Base-by-base conservation (phyloP, 2,888 invertebrate species). In the Eristalinus sepulchralis region DNA sequence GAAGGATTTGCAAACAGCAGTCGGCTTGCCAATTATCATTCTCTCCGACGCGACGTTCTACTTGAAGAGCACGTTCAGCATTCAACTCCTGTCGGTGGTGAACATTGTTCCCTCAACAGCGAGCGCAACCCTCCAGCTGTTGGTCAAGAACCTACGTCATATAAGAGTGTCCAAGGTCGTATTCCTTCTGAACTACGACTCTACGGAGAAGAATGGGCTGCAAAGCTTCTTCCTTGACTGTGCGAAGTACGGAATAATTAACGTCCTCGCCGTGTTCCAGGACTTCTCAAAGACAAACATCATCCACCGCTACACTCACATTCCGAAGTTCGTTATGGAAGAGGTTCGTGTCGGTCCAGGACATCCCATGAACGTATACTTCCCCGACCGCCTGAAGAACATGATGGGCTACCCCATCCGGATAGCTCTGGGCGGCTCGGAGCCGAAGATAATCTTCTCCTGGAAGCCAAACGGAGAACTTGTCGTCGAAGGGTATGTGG, bases 401-500 rank as follows among this genome's bases (percentile, higher is more conserved):
- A 64, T 91, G 0, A 78, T 84, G 0, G 91, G 91, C 5, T 89
- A 88, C 33, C 82, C 77, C 0, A 57, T 91, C 11, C 78, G 88
- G 0, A 70, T 88, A 3, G 83, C 89, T 0, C 73, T 90, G n/a
- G 92, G 90, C 0, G 91, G 91, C 0, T 76, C 89, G 0, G 62
- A 88, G 3, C 92, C 91, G 0, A 90, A 91, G 0, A 81, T 91
- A 0, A 90, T 91, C 2, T 76, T 89, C 0, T 90, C 90, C 27
- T 71, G 81, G 1, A 76, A 88, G 2, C 27, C 71, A 1, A 68
- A 75, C 3, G 89, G 90, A 0, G 34, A 81, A 0, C 9, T 88
- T 0, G 67, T 89, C 0, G 85, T 90, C 3, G 88, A 88, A 0
- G 91, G 92, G 1, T 89, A 89, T 2, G 88, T 89, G 5, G 91